Evolutionary conservation across 2,888 invertebrate species (phyloP), one percentile per base, ranked within the genome.

Genomic region (Seira ritae): DNA sequence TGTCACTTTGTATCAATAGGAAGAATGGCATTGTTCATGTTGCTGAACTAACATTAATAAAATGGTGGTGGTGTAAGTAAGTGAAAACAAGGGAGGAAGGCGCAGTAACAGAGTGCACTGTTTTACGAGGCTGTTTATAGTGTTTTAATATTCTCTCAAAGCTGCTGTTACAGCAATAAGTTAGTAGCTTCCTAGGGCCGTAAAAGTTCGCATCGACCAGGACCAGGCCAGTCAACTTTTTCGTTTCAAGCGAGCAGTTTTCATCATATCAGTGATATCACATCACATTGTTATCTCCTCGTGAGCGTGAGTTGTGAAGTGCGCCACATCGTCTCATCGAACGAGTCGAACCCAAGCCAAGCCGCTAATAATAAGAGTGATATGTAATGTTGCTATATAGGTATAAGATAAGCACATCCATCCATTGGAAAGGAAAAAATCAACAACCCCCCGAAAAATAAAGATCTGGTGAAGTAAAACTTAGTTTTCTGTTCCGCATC

Each of bases 61-160:
- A 20, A 19, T 65, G 8, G 22, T 1, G 8, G 22, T n/a, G 31
- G 66, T 23, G 23, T 66, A 23, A 10, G 24, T 23, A 20, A 15
- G 23, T 22, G n/a, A 23, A 37, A 68, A 68, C 1, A 68, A 68
- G 68, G 17, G 68, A 19, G 42, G 42, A 37, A 68, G 19, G 17
- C 17, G 68, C 42, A 68, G 67, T 19, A 71, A 24, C 65, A 75
- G 67, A 17, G 15, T 55, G 19, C 75, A 42, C n/a, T n/a, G n/a
- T 68, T 76, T 76, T 76, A 76, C 69, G 50, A 69, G 31, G 31
- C 55, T 76, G 76, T 76, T 76, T 76, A 76, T 76, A 69, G 76
- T 19, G 68, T 68, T 76, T 76, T 76, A 76, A 76, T 68, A 76
- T 76, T 76, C 68, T 60, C 12, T 62, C 19, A 66, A 46, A 66